phyloP scores from a whole-genome alignment of 2,113 vertebrate species.

The Phrynosoma platyrhinos region DNA sequence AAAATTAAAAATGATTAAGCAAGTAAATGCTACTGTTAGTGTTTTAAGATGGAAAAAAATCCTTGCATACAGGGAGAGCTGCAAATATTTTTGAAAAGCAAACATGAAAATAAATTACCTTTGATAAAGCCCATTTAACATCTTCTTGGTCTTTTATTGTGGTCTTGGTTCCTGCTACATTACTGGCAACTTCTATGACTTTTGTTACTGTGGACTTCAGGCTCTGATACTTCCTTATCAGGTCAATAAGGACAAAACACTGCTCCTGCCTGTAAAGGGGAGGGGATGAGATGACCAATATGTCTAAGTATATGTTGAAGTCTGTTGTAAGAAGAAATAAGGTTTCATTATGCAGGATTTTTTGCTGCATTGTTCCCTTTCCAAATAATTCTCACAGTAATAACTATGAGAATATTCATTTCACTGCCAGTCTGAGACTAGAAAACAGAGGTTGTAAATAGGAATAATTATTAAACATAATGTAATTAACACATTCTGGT shows the following conservation, averaged over 20 bases:
- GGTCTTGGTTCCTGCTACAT: conserved; percentile 79
- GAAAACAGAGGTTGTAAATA: not conserved
- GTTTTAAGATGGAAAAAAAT: no score
- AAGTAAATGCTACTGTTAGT: not conserved
- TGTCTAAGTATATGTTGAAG: not conserved
- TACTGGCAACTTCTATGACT: conserved; percentile 82
- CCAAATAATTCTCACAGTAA: not conserved
- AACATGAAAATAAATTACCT: conserved; percentile 74
- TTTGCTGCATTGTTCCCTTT: not conserved
- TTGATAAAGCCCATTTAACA: conserved; percentile 82
- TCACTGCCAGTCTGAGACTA: not conserved
- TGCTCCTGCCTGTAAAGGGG: conserved; percentile 86
- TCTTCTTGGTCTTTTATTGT: conserved; percentile 88
- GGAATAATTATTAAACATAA: not conserved
- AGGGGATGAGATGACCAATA: conserved; percentile 18
- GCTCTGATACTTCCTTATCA: conserved; percentile 87
- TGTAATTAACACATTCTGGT: no score
- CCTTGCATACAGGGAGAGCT: no score
- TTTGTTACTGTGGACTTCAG: conserved; percentile 81
- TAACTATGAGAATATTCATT: not conserved
- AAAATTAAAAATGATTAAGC: not conserved
- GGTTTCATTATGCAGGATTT: not conserved
- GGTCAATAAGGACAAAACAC: conserved; percentile 82
- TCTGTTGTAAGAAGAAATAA: not conserved
- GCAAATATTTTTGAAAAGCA: not conserved